Evolutionary conservation across 2,888 invertebrate genomes (phyloP).

Genomic region (Cheilosia pagana): DNA sequence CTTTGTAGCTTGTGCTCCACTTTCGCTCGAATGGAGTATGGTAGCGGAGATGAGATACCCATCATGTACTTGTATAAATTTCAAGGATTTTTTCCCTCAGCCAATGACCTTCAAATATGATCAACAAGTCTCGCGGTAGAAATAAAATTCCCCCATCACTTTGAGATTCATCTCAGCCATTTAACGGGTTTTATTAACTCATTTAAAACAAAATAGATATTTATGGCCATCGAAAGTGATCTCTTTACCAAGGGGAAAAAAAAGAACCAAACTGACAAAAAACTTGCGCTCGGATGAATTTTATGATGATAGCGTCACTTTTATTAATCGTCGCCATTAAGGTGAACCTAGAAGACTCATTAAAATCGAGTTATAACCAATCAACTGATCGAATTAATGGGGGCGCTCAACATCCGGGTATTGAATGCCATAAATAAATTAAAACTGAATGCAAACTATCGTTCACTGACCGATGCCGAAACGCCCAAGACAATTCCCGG

Average conservation of each 20-base stretch:
- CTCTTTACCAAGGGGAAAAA: slow-evolving; percentile 6
- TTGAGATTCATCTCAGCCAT: slow-evolving; percentile 1
- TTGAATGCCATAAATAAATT: slow-evolving; percentile 1
- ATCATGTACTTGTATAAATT: too few species aligned
- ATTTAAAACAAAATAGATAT: not conserved
- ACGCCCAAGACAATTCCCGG: slow-evolving; percentile 70
- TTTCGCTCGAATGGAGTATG: too few species aligned
- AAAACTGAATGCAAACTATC: slow-evolving; percentile 1
- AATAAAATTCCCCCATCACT: not conserved
- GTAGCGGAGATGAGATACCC: too few species aligned
- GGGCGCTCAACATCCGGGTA: slow-evolving; percentile 39
- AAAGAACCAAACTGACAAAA: slow-evolving; percentile 16
- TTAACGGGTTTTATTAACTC: not conserved
- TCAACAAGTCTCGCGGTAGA: not conserved
- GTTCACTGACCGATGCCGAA: slow-evolving; percentile 10
- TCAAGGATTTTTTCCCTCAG: too few species aligned
- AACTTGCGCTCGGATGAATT: not conserved
- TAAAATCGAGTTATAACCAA: slow-evolving; percentile 5
- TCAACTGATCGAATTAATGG: slow-evolving; percentile 28
- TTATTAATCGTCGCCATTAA: not conserved
- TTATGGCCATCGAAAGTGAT: slow-evolving; percentile 32
- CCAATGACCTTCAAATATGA: not conserved
- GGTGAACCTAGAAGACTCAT: not conserved
- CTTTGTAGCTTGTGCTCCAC: too few species aligned
- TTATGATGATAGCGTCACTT: not conserved